Conservation (phyloP, 2,888 invertebrate genomes). For the Danaus chrysippus region DNA sequence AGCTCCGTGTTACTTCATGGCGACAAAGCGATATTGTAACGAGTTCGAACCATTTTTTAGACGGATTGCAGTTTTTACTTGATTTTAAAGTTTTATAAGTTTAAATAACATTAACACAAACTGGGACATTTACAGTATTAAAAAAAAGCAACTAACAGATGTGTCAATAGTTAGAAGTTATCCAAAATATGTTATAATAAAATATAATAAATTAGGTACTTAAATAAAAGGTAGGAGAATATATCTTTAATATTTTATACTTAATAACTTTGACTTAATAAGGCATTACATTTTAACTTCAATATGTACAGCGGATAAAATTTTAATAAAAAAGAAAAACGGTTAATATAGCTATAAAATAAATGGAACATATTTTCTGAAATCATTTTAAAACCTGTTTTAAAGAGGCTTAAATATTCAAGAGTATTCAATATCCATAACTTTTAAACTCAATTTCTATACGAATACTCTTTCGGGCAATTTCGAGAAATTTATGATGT, state of each 20-base stretch:
- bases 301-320: background rate
- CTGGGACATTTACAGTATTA: background rate
- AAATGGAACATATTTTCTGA: constrained; percentile 21
- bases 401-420: constrained; percentile 30
- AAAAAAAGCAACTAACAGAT: no score
- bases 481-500: constrained; percentile 23
- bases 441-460: constrained; percentile 30
- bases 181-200: no score
- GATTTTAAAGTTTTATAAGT: background rate
- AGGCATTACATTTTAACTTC: no score
- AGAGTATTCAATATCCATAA: constrained; percentile 32
- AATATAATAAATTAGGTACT: no score
- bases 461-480: constrained; percentile 25
- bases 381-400: constrained; percentile 23
- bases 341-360: constrained; percentile 6
- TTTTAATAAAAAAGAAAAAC: background rate
- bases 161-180: no score
- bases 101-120: background rate
- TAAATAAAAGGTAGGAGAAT: no score
- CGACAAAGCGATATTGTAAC: constrained; percentile 37
- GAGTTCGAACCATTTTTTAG: constrained; percentile 35
- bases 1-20: constrained; percentile 33
- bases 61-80: constrained; percentile 23
- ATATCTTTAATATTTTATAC: no score
- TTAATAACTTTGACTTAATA: no score